These are phyloP conservation scores for Schizotus pectinicornis DNA, from an alignment of 2,888 invertebrate genomes.

Conservation along the genomic window DNA sequence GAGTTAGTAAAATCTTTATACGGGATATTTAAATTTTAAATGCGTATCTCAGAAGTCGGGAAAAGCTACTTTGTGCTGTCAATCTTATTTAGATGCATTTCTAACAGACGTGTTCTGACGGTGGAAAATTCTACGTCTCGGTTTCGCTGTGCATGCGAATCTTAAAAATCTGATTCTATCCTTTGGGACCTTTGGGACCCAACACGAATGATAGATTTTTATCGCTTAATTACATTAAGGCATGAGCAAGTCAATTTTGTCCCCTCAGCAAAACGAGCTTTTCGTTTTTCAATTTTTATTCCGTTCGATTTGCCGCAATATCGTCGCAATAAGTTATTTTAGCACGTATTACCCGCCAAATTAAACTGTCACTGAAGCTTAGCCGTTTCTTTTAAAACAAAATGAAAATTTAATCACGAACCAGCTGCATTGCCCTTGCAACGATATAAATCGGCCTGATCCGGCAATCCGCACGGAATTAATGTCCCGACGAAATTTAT, in stretches of 20 bases:
- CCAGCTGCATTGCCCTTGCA: slow-evolving; percentile 34
- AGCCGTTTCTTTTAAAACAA: slow-evolving; percentile 31
- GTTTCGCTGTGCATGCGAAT: too few relatives aligned
- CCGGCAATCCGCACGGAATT: slow-evolving; percentile 23
- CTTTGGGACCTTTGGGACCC: too few relatives aligned
- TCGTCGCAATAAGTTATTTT: slow-evolving; percentile 32
- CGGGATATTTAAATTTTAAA: slow-evolving; percentile 1
- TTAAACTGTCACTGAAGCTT: slow-evolving; percentile 39
- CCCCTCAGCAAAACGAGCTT: background rate
- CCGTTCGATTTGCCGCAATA: slow-evolving; percentile 24
- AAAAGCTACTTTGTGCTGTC: too few relatives aligned
- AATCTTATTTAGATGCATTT: too few relatives aligned
- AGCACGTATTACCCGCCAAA: slow-evolving; percentile 40
- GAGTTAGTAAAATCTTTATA: background rate
- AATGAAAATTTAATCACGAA: slow-evolving; percentile 42
- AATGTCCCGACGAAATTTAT: slow-evolving; percentile 18
- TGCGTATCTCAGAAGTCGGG: background rate
- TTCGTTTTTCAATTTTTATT: too few relatives aligned
- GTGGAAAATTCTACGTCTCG: too few relatives aligned
- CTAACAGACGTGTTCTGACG: too few relatives aligned
- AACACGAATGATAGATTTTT: too few relatives aligned
- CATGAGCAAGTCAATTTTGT: too few relatives aligned
- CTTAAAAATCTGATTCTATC: too few relatives aligned
- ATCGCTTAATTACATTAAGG: too few relatives aligned
- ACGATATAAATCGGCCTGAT: slow-evolving; percentile 17